Evolutionary conservation across 2,888 invertebrate genomes (phyloP), one percentile per base, ranked within the genome.

Genomic region (Chloromyia formosa): DNA sequence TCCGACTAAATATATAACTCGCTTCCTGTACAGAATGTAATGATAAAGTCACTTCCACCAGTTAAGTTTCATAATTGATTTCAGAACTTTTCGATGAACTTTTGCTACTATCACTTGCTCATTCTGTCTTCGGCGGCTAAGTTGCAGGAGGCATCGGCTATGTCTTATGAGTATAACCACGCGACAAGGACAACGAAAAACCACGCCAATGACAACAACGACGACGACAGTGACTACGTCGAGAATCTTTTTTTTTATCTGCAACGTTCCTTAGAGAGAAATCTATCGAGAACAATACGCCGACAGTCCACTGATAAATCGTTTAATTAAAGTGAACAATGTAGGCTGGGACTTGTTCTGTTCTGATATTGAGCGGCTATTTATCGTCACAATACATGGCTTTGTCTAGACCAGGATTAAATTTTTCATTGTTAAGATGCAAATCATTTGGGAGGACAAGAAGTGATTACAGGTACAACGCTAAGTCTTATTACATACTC

Each of bases 251-350:
- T 35, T 35, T 35, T 35, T 35, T 35, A 35, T 35, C 27, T 4
- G 27, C 27, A 35, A 4, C 27, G 27, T 35, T 35, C 27, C 27
- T 35, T 35, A 14, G 69, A 40, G 12, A 42, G 58, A 40, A 60
- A 58, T 56, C 56, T 56, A 71, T 71, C 22, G 40, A 40, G 71
- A 71, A 71, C 71, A 71, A 71, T 71, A 58, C 58, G 54, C n/a
- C 16, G 23, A 27, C n/a, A 54, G 68, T 69, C 68, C 68, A 40
- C 71, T 58, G 71, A 71, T 71, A 71, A 71, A 71, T 71, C 71
- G 71, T 71, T 71, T 71, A 71, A 71, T 71, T 71, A 71, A 71
- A 56, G 16, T 20, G 71, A 71, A 71, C 71, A 71, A 71, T 71
- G 49, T 66, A 66, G 62, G 62, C 62, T 62, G 62, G 27, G 27